Evolutionary conservation across 2,888 invertebrate species (phyloP).

Genomic region (Buathra laborator): DNA sequence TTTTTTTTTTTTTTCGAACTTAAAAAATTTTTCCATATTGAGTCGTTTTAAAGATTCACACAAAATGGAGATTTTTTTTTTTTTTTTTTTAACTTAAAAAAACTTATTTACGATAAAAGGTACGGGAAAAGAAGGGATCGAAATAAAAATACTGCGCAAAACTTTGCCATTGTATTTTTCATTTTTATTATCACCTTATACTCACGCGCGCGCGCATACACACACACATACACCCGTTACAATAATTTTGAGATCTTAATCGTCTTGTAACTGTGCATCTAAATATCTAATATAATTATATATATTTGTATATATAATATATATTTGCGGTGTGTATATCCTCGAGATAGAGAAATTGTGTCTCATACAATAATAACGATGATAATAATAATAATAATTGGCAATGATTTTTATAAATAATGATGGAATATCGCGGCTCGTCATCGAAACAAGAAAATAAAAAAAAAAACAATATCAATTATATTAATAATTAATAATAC

Average conservation of each 20-base stretch:
- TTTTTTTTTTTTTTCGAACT: not conserved
- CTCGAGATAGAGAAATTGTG: constrained; percentile 23
- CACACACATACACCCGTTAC: constrained; percentile 45
- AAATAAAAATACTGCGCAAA: not conserved
- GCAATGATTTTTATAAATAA: constrained; percentile 44
- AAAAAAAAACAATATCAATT: constrained; percentile 24
- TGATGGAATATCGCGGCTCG: constrained; percentile 23
- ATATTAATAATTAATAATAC: constrained; percentile 59
- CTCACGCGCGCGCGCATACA: constrained; percentile 21
- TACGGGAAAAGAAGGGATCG: not conserved
- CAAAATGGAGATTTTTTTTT: too few relatives aligned
- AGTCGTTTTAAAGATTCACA: too few relatives aligned
- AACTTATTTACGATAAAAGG: not conserved
- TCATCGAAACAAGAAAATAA: constrained; percentile 1
- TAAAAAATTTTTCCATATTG: not conserved
- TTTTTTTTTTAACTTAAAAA: not conserved
- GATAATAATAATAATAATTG: constrained; percentile 40
- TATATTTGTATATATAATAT: constrained; percentile 58
- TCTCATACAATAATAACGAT: constrained; percentile 43
- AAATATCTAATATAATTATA: constrained; percentile 55
- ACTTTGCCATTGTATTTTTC: constrained; percentile 4
- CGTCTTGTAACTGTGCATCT: constrained; percentile 49
- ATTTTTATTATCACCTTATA: constrained; percentile 54
- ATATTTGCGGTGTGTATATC: constrained; percentile 54
- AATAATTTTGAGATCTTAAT: constrained; percentile 49